phyloP scores from a whole-genome alignment of 1,140 invertebrate genomes.

The Periplaneta americana region DNA sequence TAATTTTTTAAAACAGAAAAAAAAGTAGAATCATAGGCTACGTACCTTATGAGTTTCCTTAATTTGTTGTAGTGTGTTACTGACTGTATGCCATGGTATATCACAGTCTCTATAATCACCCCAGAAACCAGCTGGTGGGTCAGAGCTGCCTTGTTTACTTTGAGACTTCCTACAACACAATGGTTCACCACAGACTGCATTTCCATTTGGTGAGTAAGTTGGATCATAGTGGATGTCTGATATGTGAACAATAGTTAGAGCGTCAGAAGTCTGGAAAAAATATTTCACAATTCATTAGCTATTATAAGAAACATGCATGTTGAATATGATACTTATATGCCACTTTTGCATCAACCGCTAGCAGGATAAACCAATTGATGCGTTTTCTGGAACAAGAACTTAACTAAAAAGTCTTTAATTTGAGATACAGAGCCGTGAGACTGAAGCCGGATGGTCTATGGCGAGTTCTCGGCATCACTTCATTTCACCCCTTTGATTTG shows the following conservation, averaged over 20 bases:
- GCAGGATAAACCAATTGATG: no score
- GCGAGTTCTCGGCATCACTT: no score
- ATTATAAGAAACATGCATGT: no score
- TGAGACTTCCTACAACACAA: conserved; percentile 69
- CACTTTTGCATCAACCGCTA: no score
- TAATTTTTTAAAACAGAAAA: not conserved
- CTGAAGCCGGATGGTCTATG: no score
- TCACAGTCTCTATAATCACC: conserved; percentile 72
- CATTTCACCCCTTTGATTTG: no score
- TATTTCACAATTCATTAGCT: no score
- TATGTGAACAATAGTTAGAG: conserved; percentile 60
- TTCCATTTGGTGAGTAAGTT: conserved; percentile 56
- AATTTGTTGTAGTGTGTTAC: conserved; percentile 44
- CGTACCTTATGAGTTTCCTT: conserved; percentile 27
- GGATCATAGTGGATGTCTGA: conserved; percentile 80
- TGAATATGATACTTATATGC: no score
- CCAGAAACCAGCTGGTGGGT: conserved; percentile 62
- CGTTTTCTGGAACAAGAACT: no score
- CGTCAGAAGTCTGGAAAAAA: not conserved
- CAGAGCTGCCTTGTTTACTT: conserved; percentile 28
- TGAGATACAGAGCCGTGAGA: no score
- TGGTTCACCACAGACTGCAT: conserved; percentile 65
- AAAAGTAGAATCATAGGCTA: not conserved
- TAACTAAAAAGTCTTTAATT: no score
- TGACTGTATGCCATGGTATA: conserved; percentile 57